Base-by-base conservation (phyloP, 2,888 invertebrate species). In the Mythimna vitellina region DNA sequence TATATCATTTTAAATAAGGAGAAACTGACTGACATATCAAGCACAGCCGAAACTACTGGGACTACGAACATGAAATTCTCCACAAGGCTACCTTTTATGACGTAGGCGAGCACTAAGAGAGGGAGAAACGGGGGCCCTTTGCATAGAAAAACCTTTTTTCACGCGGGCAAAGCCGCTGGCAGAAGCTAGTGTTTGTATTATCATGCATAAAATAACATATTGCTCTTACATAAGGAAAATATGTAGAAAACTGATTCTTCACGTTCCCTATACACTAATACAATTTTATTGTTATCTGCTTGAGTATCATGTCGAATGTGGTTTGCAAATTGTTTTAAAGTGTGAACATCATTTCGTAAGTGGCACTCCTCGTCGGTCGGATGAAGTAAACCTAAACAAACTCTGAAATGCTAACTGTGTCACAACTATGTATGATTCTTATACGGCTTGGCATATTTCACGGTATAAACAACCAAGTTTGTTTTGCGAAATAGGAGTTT, bases 331-430 rank as follows among this genome's bases (percentile, higher is more conserved):
- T 68, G 65, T 68, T 78, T 83, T 64, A 63, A 70, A 76, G 63
- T 74, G 68, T 82, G 62, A 68, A 80, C 74, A 73, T 72, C 38
- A 70, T 86, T 86, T 82, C 82, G 80, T 76, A 89, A 82, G 70
- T 70, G 60, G 62, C 78, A 73, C 77, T 80, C 66, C 72, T 72
- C 72, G 63, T 72, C 75, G 65, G 70, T 66, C 64, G 63, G 74
- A 83, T 90, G 88, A 87, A 86, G 89, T 86, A 89, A 88, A 87
- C 68, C 75, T 81, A 86, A 89, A 89, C 87, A 89, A 81, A 83
- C 71, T 81, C 79, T 87, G 83, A 84, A 67, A 81, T 65, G 74
- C 76, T 76, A 81, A 83, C 84, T 80, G 79, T 88, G 86, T 87
- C 87, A 87, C 86, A 87, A 82, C 83, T 73, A 76, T 73, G 80